phyloP scores from a whole-genome alignment of 2,113 vertebrate genomes.

The Bolborhynchus lineola region DNA sequence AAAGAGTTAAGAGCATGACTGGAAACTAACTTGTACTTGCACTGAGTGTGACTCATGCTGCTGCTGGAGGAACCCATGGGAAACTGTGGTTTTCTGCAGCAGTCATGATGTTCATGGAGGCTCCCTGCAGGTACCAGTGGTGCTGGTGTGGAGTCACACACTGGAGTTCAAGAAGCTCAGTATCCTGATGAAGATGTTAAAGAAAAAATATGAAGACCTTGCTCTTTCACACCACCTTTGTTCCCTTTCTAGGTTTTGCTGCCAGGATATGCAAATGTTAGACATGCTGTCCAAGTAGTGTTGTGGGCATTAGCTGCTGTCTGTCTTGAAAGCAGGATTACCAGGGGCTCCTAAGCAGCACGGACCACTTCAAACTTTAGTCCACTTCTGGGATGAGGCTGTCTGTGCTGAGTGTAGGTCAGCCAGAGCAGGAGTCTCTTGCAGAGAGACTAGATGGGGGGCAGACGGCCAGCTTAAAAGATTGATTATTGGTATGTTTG shows the following conservation, averaged over 20 bases:
- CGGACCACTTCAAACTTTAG: not conserved
- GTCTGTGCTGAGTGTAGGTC: not conserved
- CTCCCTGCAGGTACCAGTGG: not conserved
- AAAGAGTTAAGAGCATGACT: not conserved
- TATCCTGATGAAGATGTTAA: not conserved
- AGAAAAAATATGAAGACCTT: not conserved
- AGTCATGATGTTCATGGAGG: accelerated
- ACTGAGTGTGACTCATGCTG: not conserved
- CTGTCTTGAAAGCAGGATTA: not conserved
- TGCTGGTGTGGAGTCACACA: not conserved
- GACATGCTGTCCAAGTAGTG: accelerated
- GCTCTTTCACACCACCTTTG: not conserved
- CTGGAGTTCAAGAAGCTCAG: not conserved
- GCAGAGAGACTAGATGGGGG: not conserved
- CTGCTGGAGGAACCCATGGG: not conserved
- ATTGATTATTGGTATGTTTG: not conserved
- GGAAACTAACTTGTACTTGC: not conserved
- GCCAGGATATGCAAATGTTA: not conserved
- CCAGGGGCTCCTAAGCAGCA: not conserved
- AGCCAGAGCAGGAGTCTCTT: not conserved
- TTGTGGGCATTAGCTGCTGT: not conserved
- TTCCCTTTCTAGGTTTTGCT: not conserved
- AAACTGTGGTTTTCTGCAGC: not conserved
- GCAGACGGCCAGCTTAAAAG: not conserved
- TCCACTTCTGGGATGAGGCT: not conserved